Percentiles rank a stretch among this genome's conserved stretches.
Conservation (phyloP, 1,140 invertebrate species). For the Pseudomyrmex cubaensis region DNA sequence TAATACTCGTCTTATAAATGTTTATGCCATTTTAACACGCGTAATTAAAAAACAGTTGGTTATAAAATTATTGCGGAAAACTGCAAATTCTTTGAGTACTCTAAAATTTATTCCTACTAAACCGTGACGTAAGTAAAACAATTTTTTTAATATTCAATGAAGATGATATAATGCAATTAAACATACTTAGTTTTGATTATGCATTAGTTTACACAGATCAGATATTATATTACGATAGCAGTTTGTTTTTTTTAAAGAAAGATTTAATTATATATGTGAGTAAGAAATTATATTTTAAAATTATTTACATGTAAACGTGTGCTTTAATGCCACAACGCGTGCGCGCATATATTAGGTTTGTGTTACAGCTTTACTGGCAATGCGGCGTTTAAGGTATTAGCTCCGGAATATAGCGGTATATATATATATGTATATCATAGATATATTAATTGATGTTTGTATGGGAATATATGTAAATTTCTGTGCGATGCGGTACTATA, state of each 20-base stretch:
- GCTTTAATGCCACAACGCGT: conserved; percentile 4
- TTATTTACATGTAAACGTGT: not conserved
- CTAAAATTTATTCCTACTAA: conserved; percentile 14
- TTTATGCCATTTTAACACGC: conserved; percentile 47
- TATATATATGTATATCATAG: conserved; percentile 1
- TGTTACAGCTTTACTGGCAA: conserved; percentile 29
- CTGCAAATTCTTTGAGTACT: not conserved
- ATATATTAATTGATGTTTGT: conserved; percentile 54
- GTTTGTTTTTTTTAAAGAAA: not conserved
- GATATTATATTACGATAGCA: not conserved
- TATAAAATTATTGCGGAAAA: conserved; percentile 12
- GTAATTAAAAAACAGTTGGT: conserved; percentile 51
- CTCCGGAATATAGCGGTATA: not conserved
- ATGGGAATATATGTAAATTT: conserved; percentile 53
- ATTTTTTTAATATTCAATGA: too few relatives aligned
- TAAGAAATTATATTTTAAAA: too few relatives aligned
- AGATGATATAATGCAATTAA: not conserved
- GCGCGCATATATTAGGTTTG: conserved; percentile 16
- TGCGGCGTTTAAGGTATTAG: conserved; percentile 37
- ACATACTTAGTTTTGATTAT: not conserved
- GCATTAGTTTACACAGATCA: not conserved
- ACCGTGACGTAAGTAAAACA: too few relatives aligned
- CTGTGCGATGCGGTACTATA: conserved; percentile 21
- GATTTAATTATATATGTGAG: too few relatives aligned
- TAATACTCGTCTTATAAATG: conserved; percentile 41